Percentiles rank a stretch among this genome's conserved stretches.
Conservation (phyloP, 2,797 vertebrate species). For the Mormyrops boulengeri region DNA sequence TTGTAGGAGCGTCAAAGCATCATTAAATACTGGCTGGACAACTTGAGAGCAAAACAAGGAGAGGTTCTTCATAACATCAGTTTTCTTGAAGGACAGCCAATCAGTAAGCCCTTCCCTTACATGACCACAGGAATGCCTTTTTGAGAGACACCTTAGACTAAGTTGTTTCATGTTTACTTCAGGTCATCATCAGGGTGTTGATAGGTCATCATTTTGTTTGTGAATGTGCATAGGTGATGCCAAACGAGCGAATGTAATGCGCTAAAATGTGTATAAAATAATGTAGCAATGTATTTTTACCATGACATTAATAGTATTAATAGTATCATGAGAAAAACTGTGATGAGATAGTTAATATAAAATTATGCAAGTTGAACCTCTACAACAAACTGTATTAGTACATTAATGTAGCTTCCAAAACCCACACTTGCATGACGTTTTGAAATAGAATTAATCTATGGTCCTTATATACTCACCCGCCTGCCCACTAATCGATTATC, state of each 20-base stretch:
- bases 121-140: not conserved
- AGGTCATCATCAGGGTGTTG: too few species aligned
- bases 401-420: too few species aligned
- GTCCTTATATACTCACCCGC: too few species aligned
- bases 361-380: not conserved
- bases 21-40: constrained; percentile 94
- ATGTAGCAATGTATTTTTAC: not conserved
- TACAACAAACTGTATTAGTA: not conserved
- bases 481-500: too few species aligned
- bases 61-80: constrained; percentile 88
- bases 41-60: constrained; percentile 87
- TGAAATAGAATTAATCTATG: too few species aligned
- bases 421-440: too few species aligned
- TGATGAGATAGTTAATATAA: not conserved
- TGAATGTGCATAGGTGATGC: not conserved
- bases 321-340: not conserved
- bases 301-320: not conserved
- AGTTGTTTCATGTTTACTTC: too few species aligned
- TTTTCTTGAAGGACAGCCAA: constrained; percentile 89
- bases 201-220: too few species aligned
- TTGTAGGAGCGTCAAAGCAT: constrained; percentile 88
- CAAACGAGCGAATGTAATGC: not conserved
- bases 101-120: constrained; percentile 64
- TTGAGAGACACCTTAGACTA: not conserved
- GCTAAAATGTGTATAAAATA: not conserved